These are phyloP conservation scores for Cepphus grylle DNA, from an alignment of 2,113 vertebrate species.

Conservation along the genomic window DNA sequence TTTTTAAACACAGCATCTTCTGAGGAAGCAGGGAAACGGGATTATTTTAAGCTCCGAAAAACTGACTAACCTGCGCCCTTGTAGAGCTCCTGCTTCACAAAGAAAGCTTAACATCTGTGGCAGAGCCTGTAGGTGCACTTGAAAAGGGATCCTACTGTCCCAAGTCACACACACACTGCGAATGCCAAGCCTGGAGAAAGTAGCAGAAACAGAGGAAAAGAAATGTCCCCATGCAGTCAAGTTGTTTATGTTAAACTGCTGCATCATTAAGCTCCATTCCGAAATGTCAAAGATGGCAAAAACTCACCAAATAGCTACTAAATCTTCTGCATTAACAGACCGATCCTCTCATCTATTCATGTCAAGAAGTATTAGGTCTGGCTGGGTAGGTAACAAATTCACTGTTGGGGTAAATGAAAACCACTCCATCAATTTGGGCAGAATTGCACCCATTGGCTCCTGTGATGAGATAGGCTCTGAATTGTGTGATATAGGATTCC, in stretches of 20 bases:
- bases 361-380: conserved; percentile 32
- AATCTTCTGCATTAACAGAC: conserved; percentile 54
- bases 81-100: conserved; percentile 30
- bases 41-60: conserved; percentile 62
- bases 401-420: conserved; percentile 44
- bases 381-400: conserved; percentile 51
- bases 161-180: neutral
- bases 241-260: conserved; percentile 42
- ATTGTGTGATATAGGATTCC: neutral
- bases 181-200: conserved; percentile 1
- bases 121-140: conserved; percentile 19
- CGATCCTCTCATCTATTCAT: conserved; percentile 30
- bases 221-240: neutral
- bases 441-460: neutral
- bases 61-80: conserved; percentile 53
- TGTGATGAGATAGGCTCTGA: neutral
- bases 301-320: conserved; percentile 33
- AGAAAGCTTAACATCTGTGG: conserved; percentile 39
- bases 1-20: conserved; percentile 63
- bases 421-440: conserved; percentile 37
- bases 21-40: conserved; percentile 53
- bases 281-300: conserved; percentile 55
- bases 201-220: neutral
- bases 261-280: conserved; percentile 38
- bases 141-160: conserved; percentile 27